These are phyloP conservation scores for Zoanthus sansibaricus DNA, from an alignment of 92 coral and sea anemone genomes.

Conservation along the genomic window DNA sequence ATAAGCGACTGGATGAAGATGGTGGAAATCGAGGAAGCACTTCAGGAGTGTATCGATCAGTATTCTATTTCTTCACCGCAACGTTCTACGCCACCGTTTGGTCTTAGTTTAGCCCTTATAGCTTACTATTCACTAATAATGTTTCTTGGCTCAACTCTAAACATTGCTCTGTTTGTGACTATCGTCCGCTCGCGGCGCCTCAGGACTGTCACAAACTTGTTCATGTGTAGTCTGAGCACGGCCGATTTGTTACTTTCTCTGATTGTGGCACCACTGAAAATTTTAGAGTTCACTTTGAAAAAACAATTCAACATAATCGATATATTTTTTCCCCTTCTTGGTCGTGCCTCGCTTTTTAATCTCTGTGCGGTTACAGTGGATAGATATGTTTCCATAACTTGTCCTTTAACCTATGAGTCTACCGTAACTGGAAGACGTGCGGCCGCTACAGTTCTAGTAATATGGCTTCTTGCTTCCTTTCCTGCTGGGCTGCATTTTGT, in stretches of 20 bases:
- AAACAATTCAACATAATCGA: slow-evolving; percentile 54
- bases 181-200: slow-evolving; percentile 77
- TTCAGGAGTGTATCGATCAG: slow-evolving; percentile 6
- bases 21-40: not conserved
- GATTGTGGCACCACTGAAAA: slow-evolving; percentile 73
- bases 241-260: slow-evolving; percentile 89
- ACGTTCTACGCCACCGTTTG: not conserved
- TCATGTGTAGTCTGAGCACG: slow-evolving; percentile 80
- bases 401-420: slow-evolving; percentile 78
- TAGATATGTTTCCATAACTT: slow-evolving; percentile 83
- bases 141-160: slow-evolving; percentile 62
- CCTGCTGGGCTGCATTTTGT: slow-evolving; percentile 78
- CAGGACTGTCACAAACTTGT: slow-evolving; percentile 84
- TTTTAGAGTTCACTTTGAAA: slow-evolving; percentile 53
- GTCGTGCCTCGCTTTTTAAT: slow-evolving; percentile 91
- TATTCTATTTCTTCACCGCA: not conserved
- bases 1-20: not conserved
- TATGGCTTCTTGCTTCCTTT: slow-evolving; percentile 79
- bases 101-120: not conserved
- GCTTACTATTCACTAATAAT: slow-evolving; percentile 64
- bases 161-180: slow-evolving; percentile 72
- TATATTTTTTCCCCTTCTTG: slow-evolving; percentile 78
- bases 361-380: slow-evolving; percentile 94
- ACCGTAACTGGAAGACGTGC: slow-evolving; percentile 71
- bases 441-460: slow-evolving; percentile 55